phyloP scores from a whole-genome alignment of 2,888 invertebrate genomes.

The Ectobius pallidus region DNA sequence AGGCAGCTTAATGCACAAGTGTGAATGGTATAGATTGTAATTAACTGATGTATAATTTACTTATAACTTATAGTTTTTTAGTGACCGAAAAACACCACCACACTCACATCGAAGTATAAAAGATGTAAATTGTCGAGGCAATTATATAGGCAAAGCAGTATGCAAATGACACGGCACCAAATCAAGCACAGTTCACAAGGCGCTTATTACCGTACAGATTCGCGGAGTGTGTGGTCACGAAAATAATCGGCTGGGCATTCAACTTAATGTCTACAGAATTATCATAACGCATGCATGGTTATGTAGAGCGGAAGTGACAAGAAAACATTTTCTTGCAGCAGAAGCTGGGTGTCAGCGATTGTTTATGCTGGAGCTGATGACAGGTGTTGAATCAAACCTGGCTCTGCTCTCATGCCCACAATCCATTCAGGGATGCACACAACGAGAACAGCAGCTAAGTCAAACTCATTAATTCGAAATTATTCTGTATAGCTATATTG shows the following conservation, averaged over 20 bases:
- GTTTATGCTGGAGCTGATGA: not conserved
- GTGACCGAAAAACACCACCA: too few species aligned
- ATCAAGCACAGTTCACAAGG: not conserved
- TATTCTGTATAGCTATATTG: too few species aligned
- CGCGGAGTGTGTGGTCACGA: not conserved
- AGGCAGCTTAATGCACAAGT: too few species aligned
- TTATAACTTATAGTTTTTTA: too few species aligned
- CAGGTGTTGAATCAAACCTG: conserved; percentile 15
- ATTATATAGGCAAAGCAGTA: not conserved
- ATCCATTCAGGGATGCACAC: not conserved
- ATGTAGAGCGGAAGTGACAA: conserved; percentile 1
- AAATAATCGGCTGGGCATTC: not conserved
- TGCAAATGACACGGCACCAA: not conserved
- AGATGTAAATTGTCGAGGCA: not conserved
- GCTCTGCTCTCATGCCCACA: not conserved
- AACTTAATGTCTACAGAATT: conserved; percentile 4
- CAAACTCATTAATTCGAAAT: too few species aligned
- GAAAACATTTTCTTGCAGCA: not conserved
- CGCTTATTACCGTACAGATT: not conserved
- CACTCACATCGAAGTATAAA: too few species aligned
- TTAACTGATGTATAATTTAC: too few species aligned
- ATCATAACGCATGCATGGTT: not conserved
- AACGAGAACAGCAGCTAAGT: too few species aligned
- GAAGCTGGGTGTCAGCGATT: conserved; percentile 7
- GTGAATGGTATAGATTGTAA: too few species aligned